These are phyloP conservation scores for Cantharis rustica DNA, from an alignment of 2,888 invertebrate species.

Conservation along the genomic window DNA sequence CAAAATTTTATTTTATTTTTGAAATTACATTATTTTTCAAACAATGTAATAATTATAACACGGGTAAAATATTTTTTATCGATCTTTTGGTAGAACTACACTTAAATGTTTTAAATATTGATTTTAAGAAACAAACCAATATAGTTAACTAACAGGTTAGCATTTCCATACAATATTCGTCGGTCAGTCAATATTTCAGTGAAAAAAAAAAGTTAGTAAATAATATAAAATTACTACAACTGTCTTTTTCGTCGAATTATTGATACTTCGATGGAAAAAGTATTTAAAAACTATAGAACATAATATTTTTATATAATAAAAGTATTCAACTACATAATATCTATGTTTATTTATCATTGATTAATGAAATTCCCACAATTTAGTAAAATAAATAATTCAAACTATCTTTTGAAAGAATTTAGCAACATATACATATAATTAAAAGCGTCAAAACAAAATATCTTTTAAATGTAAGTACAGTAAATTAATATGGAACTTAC, in stretches of 20 bases:
- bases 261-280: not conserved
- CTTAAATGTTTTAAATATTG: not conserved
- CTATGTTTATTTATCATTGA: not conserved
- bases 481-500: not conserved
- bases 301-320: not conserved
- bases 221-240: not conserved
- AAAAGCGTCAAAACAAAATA: not conserved
- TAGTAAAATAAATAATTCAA: not conserved
- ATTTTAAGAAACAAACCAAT: not conserved
- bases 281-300: not conserved
- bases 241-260: not conserved
- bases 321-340: not conserved
- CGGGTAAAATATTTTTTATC: not conserved
- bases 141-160: not conserved
- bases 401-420: not conserved
- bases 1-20: not conserved
- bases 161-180: not conserved
- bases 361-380: not conserved
- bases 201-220: not conserved
- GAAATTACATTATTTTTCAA: not conserved
- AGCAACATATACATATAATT: not conserved
- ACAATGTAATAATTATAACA: not conserved
- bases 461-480: not conserved
- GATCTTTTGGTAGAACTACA: not conserved
- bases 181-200: not conserved